Evolutionary conservation across 2,888 invertebrate species (phyloP), one percentile per base, ranked within the genome.

Genomic region (Isoperla grammatica): DNA sequence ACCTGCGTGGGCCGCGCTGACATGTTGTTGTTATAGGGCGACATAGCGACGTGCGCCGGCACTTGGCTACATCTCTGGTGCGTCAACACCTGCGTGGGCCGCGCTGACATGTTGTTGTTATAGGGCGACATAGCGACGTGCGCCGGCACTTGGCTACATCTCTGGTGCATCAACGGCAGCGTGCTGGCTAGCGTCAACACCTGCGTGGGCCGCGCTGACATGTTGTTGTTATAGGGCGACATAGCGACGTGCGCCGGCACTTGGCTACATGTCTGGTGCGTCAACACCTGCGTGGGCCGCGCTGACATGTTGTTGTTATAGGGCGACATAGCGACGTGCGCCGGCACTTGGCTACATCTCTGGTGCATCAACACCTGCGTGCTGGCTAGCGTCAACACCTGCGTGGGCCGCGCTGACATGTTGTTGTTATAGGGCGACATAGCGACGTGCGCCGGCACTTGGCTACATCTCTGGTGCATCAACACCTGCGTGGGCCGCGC

Each of bases 261-360:
- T 43, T 93, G 93, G 88, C 76, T 99, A 37, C 92, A 94, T 76
- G 83, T 96, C 42, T 99, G 98, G 97, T 92, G 85, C 62, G 92
- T 95, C 11, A 96, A 98, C 74, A 95, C 96, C 0, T 87, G 91
- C 64, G 89, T 92, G 2, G 90, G 91, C 1, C 81, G 90, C 63
- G 86, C 87, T 2, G 90, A 91, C 73, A 81, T 92, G 54, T 86
- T 91, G 82, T n/a, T 29, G 29, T 29, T 70, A 1, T 69, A 89
- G 87, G 97, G 99, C 19, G 97, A 98, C 73, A 95, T 99, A 71
- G 97, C 96, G 5, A 96, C 96, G 0, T 96, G 97, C 75, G 92
- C 95, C 55, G 95, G 95, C 43, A 96, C 96, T 43, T 93, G 93
- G 88, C 76, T 99, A 37, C 92, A 94, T 76, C 83, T 96, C 42